Conservation (phyloP, 2,113 vertebrate genomes). For the Oryzias woworae region DNA sequence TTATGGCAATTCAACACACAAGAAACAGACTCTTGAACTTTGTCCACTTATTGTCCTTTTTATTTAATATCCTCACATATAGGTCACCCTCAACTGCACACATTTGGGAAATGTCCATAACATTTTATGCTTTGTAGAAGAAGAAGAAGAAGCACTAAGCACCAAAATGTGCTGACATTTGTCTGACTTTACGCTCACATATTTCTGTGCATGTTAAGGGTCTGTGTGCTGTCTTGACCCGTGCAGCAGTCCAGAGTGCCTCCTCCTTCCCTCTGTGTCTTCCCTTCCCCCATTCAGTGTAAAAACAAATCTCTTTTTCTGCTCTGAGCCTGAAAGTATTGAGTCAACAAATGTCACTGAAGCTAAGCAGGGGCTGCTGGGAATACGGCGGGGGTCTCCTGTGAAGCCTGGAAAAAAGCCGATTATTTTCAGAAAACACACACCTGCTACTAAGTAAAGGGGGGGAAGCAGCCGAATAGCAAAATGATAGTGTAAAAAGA, state of each 20-base stretch:
- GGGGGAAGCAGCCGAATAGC: slow-evolving; percentile 26
- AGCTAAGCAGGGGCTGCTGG: slow-evolving; percentile 59
- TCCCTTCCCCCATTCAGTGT: slow-evolving; percentile 72
- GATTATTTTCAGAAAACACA: slow-evolving; percentile 76
- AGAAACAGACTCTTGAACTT: too few relatives aligned
- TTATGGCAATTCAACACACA: slow-evolving; percentile 14
- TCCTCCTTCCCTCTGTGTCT: slow-evolving; percentile 52
- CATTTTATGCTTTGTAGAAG: neutral
- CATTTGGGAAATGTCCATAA: neutral
- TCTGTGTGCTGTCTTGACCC: slow-evolving; percentile 43
- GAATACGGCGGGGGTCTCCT: slow-evolving; percentile 66
- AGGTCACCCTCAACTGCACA: neutral
- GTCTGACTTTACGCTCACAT: neutral
- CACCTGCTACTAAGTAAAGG: slow-evolving; percentile 69
- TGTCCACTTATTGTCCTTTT: too few relatives aligned
- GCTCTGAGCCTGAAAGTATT: slow-evolving; percentile 75
- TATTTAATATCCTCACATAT: too few relatives aligned
- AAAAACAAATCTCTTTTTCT: slow-evolving; percentile 81
- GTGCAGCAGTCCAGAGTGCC: slow-evolving; percentile 39
- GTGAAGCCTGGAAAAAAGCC: slow-evolving; percentile 72
- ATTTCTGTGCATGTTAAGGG: slow-evolving; percentile 4
- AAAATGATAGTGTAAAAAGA: slow-evolving; percentile 4
- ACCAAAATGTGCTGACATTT: neutral
- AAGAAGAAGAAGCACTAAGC: too few relatives aligned
- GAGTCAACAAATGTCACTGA: slow-evolving; percentile 81